Base-by-base conservation (phyloP, 2,113 vertebrate species). In the Willisornis vidua region DNA sequence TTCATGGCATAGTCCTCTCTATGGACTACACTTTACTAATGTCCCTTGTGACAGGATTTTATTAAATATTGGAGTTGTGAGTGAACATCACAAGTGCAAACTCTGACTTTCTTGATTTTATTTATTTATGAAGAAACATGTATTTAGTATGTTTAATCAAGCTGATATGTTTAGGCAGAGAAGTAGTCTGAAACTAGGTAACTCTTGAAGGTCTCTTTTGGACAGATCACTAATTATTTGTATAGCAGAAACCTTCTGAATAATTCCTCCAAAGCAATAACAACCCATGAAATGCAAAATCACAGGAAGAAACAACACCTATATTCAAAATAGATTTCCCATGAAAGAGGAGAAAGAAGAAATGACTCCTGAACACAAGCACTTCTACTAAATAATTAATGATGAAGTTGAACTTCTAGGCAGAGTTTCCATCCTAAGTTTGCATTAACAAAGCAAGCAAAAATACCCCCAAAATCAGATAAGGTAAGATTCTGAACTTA, bases 31-130 rank as follows among this genome's bases (percentile, higher is more conserved):
- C 10, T 41, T 66, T 5, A 12, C 25, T 52, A 48, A 24, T 14
- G 45, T 12, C 28, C 23, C 20, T 87, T 39, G 24, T 84, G 49
- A 61, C 10, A 39, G 13, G 33, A 31, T 33, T 68, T 72, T 70
- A 45, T 49, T 77, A 43, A 63, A 71, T 37, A 43, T 5, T 49
- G 35, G 59, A 48, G 19, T 59, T 57, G 16, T 25, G 5, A 86
- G 41, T 35, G 43, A 29, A 51, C 1, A 2, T 28, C 1, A 1
- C 15, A 55, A 0, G 1, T 52, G 51, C 17, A 79, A 54, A 82
- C 16, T 43, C 55, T 41, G 31, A 76, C 25, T 68, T 45, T 5
- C 9, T 54, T 46, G 0, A 19, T 43, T 82, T 65, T 85, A 71
- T 92, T 51, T 46, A 37, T 75, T 58, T 82, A 17, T 63, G 28